phyloP scores from a whole-genome alignment of 2,113 vertebrate genomes.

The Atlantisia rogersi region DNA sequence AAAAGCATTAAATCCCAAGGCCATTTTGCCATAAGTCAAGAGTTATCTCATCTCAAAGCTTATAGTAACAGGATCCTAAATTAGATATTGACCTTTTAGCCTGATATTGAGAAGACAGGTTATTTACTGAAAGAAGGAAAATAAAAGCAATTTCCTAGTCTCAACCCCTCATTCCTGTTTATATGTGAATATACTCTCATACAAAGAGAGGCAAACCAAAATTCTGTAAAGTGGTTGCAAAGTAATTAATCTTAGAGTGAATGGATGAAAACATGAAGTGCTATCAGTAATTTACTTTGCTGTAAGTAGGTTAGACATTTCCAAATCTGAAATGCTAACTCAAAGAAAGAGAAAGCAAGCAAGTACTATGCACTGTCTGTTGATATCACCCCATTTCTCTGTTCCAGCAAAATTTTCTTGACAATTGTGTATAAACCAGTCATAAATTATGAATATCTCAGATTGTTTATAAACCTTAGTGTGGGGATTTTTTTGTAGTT shows the following conservation, averaged over 20 bases:
- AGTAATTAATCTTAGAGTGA: constrained; percentile 10
- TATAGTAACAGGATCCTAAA: constrained; percentile 26
- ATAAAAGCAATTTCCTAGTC: constrained; percentile 18
- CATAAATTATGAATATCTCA: neutral
- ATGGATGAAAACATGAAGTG: neutral
- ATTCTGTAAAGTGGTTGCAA: neutral
- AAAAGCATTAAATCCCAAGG: neutral
- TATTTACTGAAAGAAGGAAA: constrained; percentile 13
- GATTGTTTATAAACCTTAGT: neutral
- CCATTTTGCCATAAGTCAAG: neutral
- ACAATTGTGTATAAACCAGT: neutral
- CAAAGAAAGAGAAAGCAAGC: neutral
- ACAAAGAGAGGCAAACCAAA: neutral
- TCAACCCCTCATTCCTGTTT: neutral
- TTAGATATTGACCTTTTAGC: constrained; percentile 33
- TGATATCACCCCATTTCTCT: neutral
- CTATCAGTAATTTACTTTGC: neutral
- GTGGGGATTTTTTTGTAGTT: neutral
- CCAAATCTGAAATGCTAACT: neutral
- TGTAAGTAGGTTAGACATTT: neutral
- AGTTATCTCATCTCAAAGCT: neutral
- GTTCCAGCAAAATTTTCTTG: neutral
- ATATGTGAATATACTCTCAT: neutral
- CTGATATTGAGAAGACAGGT: neutral
- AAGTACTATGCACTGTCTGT: neutral